Conservation (phyloP, 2,888 invertebrate species). For the Dryadula phaetusa region DNA sequence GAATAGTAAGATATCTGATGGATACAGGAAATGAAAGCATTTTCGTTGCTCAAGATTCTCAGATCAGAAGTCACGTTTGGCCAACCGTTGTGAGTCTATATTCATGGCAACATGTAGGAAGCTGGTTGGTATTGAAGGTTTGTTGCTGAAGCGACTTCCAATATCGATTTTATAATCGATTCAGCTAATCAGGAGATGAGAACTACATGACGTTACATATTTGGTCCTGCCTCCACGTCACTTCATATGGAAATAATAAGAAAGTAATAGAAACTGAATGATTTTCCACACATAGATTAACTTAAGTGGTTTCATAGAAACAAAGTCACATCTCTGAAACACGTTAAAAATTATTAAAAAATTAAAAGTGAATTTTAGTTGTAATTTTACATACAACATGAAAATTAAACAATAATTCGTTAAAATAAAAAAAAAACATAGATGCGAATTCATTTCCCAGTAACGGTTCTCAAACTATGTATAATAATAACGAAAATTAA, state of each 20-base stretch:
- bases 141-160: neutral
- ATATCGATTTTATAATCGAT: slow-evolving; percentile 15
- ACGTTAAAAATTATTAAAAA: neutral
- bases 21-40: slow-evolving; percentile 36
- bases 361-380: no score
- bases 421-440: neutral
- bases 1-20: slow-evolving; percentile 39
- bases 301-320: neutral
- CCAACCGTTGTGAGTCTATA: slow-evolving; percentile 19
- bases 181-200: neutral
- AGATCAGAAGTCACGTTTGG: slow-evolving; percentile 21
- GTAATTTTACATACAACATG: no score
- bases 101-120: slow-evolving; percentile 1
- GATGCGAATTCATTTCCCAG: neutral
- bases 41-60: slow-evolving; percentile 31
- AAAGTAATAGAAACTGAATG: neutral
- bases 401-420: neutral
- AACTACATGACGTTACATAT: slow-evolving; percentile 3
- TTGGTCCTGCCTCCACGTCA: slow-evolving; percentile 24
- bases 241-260: neutral
- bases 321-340: neutral
- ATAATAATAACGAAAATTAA: neutral
- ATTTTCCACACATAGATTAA: neutral
- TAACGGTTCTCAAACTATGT: neutral
- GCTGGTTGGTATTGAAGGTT: neutral